phyloP scores from a whole-genome alignment of 2,113 vertebrate genomes.

The Phocoena sinus region DNA sequence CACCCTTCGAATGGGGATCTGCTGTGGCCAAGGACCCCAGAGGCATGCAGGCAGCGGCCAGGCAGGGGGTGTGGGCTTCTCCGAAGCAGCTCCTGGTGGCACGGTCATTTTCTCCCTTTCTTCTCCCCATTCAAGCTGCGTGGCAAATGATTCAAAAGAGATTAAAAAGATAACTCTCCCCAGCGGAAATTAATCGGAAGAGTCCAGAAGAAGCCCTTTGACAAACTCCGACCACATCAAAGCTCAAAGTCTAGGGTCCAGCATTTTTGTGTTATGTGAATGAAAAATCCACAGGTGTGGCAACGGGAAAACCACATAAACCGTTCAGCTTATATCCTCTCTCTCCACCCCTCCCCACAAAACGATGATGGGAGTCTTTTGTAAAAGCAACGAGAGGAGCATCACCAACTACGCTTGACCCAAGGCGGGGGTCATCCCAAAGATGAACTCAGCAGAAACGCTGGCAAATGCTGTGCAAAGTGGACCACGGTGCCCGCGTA shows the following conservation, averaged over 20 bases:
- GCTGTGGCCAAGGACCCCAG: neutral
- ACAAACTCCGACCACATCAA: neutral
- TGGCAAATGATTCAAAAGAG: neutral
- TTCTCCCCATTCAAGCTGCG: neutral
- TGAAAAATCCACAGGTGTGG: neutral
- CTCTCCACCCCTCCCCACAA: neutral
- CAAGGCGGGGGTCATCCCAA: neutral
- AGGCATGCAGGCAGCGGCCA: neutral
- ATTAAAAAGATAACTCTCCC: neutral
- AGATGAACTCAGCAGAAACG: neutral
- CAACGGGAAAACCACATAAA: neutral
- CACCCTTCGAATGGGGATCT: neutral
- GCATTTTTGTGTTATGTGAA: too few relatives aligned
- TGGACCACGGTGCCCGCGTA: accelerated
- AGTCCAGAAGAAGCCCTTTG: neutral
- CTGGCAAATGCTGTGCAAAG: accelerated
- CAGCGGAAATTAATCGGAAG: neutral
- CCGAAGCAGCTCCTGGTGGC: too few relatives aligned
- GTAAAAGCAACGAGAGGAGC: neutral
- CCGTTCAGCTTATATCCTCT: accelerated
- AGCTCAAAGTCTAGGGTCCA: neutral
- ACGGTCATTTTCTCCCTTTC: neutral
- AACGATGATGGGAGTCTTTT: neutral
- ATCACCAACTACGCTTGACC: too few relatives aligned
- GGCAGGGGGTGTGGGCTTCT: neutral